Evolutionary conservation across 1,140 invertebrate genomes (phyloP).

Genomic region (Drosophila rufa): DNA sequence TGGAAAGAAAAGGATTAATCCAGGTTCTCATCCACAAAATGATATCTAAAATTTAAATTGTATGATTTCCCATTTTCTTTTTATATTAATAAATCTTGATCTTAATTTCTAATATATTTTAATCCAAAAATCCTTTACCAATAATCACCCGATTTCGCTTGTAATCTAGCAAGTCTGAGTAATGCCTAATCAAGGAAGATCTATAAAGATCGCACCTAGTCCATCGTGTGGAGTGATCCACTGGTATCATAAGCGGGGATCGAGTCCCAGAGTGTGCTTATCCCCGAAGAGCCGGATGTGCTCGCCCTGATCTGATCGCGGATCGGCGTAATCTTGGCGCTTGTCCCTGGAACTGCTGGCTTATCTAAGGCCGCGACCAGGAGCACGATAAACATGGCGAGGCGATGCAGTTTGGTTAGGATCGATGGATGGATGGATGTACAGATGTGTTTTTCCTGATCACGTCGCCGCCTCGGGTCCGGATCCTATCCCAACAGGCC

Average conservation of each 20-base stretch:
- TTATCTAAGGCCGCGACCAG: slow-evolving; percentile 46
- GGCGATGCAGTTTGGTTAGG: slow-evolving; percentile 59
- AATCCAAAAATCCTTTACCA: background rate
- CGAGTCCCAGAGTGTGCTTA: background rate
- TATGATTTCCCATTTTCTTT: background rate
- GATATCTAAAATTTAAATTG: background rate
- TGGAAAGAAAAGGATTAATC: no score
- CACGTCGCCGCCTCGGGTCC: slow-evolving; percentile 42
- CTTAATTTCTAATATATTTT: background rate
- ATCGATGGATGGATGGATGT: slow-evolving; percentile 5
- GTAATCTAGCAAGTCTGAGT: background rate
- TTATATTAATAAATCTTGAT: background rate
- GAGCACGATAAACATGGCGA: slow-evolving; percentile 39
- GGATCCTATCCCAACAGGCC: slow-evolving; percentile 37
- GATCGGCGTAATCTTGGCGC: slow-evolving; percentile 6
- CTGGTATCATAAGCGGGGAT: slow-evolving; percentile 11
- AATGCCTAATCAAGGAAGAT: slow-evolving; percentile 1
- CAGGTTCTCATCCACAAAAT: background rate
- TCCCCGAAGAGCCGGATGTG: slow-evolving; percentile 18
- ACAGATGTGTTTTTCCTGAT: slow-evolving; percentile 56
- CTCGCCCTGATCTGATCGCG: slow-evolving; percentile 17
- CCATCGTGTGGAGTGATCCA: slow-evolving; percentile 17
- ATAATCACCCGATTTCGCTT: background rate
- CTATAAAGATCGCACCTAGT: slow-evolving; percentile 16
- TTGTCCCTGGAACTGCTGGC: slow-evolving; percentile 20